These are phyloP conservation scores for Dynastes tityus DNA, from an alignment of 2,888 invertebrate genomes.

Conservation along the genomic window DNA sequence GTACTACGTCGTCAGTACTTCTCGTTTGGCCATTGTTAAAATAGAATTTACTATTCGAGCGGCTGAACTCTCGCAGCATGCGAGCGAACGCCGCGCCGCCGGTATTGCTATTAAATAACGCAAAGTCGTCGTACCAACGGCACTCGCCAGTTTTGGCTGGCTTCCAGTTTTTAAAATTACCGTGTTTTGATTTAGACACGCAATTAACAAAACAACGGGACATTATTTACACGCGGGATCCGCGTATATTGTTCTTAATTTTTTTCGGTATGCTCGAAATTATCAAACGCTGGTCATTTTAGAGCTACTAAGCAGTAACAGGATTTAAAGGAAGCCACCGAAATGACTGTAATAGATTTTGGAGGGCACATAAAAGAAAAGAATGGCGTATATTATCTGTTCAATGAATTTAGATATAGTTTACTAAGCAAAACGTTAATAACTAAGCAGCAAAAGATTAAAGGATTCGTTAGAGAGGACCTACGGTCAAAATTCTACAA, in stretches of 20 bases:
- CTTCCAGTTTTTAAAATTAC: constrained; percentile 46
- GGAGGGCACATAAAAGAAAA: no score
- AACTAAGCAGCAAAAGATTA: no score
- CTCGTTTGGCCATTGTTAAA: constrained; percentile 44
- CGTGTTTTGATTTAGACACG: constrained; percentile 50
- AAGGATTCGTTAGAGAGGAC: no score
- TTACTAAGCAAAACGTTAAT: no score
- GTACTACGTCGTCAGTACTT: constrained; percentile 51
- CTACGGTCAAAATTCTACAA: no score
- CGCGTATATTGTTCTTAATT: not conserved
- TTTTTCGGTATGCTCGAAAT: constrained; percentile 1
- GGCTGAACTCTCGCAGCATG: constrained; percentile 17
- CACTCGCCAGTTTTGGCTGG: constrained; percentile 26
- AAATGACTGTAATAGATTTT: not conserved
- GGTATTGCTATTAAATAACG: constrained; percentile 49
- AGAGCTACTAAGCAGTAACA: not conserved
- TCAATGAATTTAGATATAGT: no score
- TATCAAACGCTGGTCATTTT: constrained; percentile 3
- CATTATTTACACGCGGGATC: constrained; percentile 32
- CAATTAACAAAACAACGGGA: constrained; percentile 47
- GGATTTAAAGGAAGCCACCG: not conserved
- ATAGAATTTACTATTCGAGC: constrained; percentile 49
- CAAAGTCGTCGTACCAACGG: constrained; percentile 28
- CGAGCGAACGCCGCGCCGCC: constrained; percentile 10
- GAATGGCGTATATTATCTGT: no score